Evolutionary conservation across 2,797 vertebrate genomes (phyloP), one percentile per base, ranked within the genome.

Genomic region (Austrolebias charrua): DNA sequence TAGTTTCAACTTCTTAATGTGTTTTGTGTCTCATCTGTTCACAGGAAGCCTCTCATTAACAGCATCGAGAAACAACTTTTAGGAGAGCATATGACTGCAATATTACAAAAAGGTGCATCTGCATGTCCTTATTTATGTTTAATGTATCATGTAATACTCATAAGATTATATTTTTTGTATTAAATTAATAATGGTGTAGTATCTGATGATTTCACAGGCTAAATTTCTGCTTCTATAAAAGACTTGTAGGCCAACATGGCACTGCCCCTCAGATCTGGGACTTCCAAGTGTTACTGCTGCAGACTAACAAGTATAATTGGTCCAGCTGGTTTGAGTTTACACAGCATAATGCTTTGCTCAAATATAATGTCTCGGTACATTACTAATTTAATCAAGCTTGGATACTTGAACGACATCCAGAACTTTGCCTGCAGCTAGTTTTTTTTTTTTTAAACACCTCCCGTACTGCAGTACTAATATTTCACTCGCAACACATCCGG

Each of bases 51-150:
- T 72, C 94, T 99, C 61, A 95, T 99, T 88, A 95, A 94, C 86
- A 96, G 95, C 75, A 94, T 99, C 90, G 98, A 99, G 91, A 98
- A 98, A 81, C 97, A 99, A 62, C 95, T 99, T 84, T 92, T 99
- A 87, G 97, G 96, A 90, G 98, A 99, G 94, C 98, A 99, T 82
- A 94, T 99, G 93, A 95, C 95, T 75, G 91, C 97, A 74, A 95
- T 97, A 87, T 94, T 99, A 80, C 97, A 98, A 88, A 99, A 99
- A 93, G 97, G 97, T 98, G 92, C 67, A 76, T 57, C 8, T 48
- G 35, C 9, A 2, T 53, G n/a, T 55, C 9, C 51, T 13, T 1
- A 12, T 19, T 19, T 18, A 15, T 60, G 6, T 45, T 19, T 15
- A 59, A 0, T 63, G 7, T 45, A 11, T 19, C 4, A 35, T 8